Percentiles rank a stretch among this genome's conserved stretches.
phyloP scores from a whole-genome alignment of 2,797 vertebrate genomes.

The Crenichthys baileyi region DNA sequence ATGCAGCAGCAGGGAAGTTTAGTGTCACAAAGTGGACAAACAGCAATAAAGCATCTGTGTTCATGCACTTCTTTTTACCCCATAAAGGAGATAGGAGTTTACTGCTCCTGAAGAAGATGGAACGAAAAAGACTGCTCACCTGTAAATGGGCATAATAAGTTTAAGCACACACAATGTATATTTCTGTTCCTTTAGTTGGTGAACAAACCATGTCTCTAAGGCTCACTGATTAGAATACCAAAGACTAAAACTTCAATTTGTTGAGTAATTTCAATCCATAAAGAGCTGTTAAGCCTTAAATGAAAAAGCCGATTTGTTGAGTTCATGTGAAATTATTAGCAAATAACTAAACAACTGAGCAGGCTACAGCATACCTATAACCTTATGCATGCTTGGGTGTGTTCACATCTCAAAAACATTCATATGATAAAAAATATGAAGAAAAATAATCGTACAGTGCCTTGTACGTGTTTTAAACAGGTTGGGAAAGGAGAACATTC shows the following conservation, averaged over 20 bases:
- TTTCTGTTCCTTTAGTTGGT: not conserved
- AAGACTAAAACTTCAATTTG: not conserved
- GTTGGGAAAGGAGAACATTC: not conserved
- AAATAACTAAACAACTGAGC: not conserved
- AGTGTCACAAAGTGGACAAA: constrained; percentile 39
- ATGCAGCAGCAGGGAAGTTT: constrained; percentile 44
- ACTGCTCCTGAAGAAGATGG: constrained; percentile 4
- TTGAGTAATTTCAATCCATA: not conserved
- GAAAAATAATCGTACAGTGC: not conserved
- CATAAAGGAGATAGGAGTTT: not conserved
- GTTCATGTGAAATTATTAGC: not conserved
- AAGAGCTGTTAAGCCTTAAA: constrained; percentile 1
- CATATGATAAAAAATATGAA: not conserved
- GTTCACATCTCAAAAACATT: not conserved
- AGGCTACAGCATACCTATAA: not conserved
- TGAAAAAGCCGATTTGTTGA: not conserved
- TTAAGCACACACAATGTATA: not conserved
- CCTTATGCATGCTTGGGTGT: not conserved
- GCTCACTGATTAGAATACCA: not conserved
- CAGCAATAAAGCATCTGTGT: constrained; percentile 48
- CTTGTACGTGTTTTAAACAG: not conserved
- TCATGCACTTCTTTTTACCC: constrained; percentile 25
- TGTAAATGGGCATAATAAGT: not conserved
- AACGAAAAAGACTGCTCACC: not conserved
- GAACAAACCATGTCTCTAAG: not conserved